phyloP scores from a whole-genome alignment of 2,888 invertebrate species.

The Volucella inanis region DNA sequence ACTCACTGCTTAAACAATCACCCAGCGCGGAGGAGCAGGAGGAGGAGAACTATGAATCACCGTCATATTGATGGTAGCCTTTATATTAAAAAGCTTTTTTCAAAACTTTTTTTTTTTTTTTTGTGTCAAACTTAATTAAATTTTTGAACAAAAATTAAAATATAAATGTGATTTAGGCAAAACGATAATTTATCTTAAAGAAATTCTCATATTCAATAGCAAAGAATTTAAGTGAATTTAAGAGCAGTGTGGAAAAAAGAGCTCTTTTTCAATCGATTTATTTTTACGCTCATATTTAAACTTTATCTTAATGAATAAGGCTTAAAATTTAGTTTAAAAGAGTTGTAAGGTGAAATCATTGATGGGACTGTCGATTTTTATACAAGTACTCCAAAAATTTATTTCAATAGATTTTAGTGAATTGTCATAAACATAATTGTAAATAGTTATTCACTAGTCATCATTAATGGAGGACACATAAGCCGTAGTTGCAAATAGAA shows the following conservation, averaged over 20 bases:
- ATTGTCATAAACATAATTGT: conserved; percentile 52
- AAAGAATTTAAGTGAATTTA: conserved; percentile 1
- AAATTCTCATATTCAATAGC: conserved; percentile 51
- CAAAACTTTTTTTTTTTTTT: neutral
- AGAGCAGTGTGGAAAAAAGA: neutral
- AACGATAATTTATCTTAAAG: conserved; percentile 66
- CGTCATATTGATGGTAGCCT: conserved; percentile 51
- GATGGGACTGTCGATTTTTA: neutral
- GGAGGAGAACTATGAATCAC: conserved; percentile 56
- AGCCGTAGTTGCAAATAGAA: conserved; percentile 8
- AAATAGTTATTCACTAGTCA: conserved; percentile 71
- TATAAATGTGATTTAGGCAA: conserved; percentile 68
- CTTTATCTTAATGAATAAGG: conserved; percentile 49
- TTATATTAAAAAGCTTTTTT: neutral
- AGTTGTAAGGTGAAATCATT: conserved; percentile 13
- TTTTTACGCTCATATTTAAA: conserved; percentile 16
- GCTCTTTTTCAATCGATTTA: neutral
- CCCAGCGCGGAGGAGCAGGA: conserved; percentile 75
- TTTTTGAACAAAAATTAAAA: conserved; percentile 13
- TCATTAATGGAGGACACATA: conserved; percentile 59
- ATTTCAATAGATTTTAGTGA: conserved; percentile 46
- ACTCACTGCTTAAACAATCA: conserved; percentile 79
- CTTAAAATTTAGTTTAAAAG: neutral
- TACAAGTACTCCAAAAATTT: conserved; percentile 13
- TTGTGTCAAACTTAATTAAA: conserved; percentile 20